Conservation (phyloP, 2,888 invertebrate genomes). For the Rotaria macrura region DNA sequence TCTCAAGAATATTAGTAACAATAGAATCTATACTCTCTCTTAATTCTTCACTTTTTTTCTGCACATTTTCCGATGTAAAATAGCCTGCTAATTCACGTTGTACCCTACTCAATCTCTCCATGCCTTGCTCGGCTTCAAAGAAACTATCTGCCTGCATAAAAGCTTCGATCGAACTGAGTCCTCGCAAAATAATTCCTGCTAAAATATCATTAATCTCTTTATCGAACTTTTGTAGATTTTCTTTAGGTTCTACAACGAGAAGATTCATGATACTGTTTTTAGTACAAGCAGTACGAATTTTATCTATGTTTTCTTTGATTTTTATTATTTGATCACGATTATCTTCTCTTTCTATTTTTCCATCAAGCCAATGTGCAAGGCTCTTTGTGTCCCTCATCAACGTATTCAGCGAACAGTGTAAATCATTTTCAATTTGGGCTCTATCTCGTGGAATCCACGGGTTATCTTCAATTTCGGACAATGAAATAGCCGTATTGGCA, state of each 20-base stretch:
- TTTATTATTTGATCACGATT: background rate
- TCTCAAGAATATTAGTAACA: background rate
- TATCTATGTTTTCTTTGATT: background rate
- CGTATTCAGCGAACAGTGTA: background rate
- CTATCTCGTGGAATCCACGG: background rate
- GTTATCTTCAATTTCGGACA: background rate
- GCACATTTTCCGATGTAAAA: background rate
- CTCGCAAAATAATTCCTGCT: background rate
- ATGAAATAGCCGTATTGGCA: background rate
- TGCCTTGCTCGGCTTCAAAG: slow-evolving; percentile 2
- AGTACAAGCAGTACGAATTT: background rate
- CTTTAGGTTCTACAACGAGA: background rate
- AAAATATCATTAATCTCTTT: background rate
- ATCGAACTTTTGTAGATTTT: background rate
- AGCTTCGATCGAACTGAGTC: background rate
- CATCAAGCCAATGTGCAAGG: background rate
- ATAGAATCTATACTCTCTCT: background rate
- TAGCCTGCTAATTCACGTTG: background rate
- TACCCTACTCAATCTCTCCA: background rate
- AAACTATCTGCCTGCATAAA: background rate
- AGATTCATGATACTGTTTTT: background rate
- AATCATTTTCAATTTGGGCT: background rate
- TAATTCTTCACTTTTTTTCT: background rate
- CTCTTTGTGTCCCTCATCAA: background rate
- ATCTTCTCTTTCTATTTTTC: background rate